Base-by-base conservation (phyloP, 1,140 invertebrate species). In the Choristoneura fumiferana region DNA sequence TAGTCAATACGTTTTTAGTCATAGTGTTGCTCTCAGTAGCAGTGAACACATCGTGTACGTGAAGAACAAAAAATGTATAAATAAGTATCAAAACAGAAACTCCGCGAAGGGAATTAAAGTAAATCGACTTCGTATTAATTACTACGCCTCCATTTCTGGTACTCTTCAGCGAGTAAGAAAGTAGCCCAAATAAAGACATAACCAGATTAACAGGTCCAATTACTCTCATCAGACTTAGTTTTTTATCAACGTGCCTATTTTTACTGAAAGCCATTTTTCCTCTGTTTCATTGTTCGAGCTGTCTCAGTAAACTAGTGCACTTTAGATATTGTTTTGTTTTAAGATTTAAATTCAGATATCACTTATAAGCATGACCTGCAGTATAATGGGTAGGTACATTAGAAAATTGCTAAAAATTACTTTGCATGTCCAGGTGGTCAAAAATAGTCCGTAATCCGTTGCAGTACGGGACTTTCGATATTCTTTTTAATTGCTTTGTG, bases 161-260 rank as follows among this genome's bases (percentile, higher is more conserved):
- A 59, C 72, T 81, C 43, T 70, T 74, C 5, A 84, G 33, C 38
- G 69, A 78, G 37, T 76, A 78, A 0, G 81, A 78, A 45, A 81
- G 75, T 12, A 87, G 55, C 8, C 80, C 84, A 9, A 78, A 43
- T 1, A 81, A 15, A 4, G 75, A 70, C 5, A 73, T 52, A 0
- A 77, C 10, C 10, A 74, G 35, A 36, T 80, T 81, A 1, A 85
- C 36, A 6, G 82, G 79, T 45, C 67, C 76, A n/a, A 84, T 75
- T 18, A 76, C 43, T 2, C 18, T 13, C 18, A 22, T 10, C 8
- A 49, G n/a, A 12, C 22, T 49, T n/a, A 1, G 10, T 33, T 49
- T 49, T n/a, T 33, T 18, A 6, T 12, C 12, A 22, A 22, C 3
- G n/a, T 29, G 5, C 4, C 29, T 49, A 17, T 29, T 29, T 29